These are phyloP conservation scores for Gymnoscopelus microlampas DNA, from an alignment of 2,797 vertebrate species.

Conservation along the genomic window DNA sequence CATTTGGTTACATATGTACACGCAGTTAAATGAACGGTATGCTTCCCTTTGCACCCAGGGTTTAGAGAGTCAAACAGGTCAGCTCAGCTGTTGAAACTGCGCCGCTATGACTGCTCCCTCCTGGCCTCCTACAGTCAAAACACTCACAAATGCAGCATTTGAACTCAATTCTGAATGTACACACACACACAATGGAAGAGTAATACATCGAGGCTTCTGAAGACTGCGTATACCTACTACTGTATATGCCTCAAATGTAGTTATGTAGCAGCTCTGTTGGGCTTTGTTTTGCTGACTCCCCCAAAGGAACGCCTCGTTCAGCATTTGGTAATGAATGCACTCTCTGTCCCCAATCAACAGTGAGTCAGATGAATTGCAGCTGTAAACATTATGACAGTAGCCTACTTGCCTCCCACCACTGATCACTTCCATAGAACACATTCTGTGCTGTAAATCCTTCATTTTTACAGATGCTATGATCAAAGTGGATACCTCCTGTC, in stretches of 20 bases:
- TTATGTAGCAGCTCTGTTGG: not conserved
- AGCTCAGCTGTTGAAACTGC: slow-evolving; percentile 40
- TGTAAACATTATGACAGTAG: slow-evolving; percentile 52
- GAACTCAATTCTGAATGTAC: not conserved
- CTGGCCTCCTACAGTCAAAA: slow-evolving; percentile 28
- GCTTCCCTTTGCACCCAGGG: slow-evolving; percentile 48
- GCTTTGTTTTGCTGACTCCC: slow-evolving; percentile 8
- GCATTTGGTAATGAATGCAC: slow-evolving; percentile 27
- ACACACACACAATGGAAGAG: not conserved
- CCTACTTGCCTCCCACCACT: slow-evolving; percentile 51
- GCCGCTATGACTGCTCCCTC: slow-evolving; percentile 29
- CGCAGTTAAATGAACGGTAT: too few relatives aligned
- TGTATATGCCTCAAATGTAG: slow-evolving; percentile 3
- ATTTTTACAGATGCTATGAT: slow-evolving; percentile 64
- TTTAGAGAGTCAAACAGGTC: slow-evolving; percentile 62
- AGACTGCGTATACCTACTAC: not conserved
- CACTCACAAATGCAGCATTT: slow-evolving; percentile 6
- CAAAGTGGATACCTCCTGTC: slow-evolving; percentile 55
- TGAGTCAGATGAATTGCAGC: slow-evolving; percentile 57
- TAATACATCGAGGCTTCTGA: slow-evolving; percentile 3
- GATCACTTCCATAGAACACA: slow-evolving; percentile 61
- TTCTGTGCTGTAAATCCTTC: slow-evolving; percentile 59
- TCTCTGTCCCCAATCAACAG: slow-evolving; percentile 13
- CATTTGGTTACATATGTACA: too few relatives aligned
- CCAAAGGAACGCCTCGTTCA: slow-evolving; percentile 26